Evolutionary conservation across 1,140 invertebrate genomes (phyloP).

Genomic region (Grapholita molesta): DNA sequence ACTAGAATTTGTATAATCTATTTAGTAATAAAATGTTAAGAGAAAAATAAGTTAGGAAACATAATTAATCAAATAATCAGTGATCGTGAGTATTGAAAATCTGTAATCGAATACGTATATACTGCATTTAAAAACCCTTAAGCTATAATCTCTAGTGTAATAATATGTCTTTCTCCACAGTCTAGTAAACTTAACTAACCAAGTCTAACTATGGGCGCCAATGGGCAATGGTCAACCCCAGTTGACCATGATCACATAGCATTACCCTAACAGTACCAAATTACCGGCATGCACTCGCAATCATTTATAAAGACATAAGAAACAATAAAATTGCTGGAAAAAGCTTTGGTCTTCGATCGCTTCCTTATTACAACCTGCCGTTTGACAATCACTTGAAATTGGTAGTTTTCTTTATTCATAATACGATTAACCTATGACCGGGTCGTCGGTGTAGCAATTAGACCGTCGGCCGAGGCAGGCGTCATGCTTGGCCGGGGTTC

Average conservation of each 20-base stretch:
- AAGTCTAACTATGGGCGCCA: background rate
- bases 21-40: background rate
- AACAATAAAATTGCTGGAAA: slow-evolving; percentile 33
- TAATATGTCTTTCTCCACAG: too few species aligned
- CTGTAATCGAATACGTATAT: too few species aligned
- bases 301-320: slow-evolving; percentile 12
- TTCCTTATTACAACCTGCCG: slow-evolving; percentile 28
- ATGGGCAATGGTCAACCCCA: background rate
- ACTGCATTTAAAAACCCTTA: too few species aligned
- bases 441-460: slow-evolving; percentile 50
- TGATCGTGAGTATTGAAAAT: too few species aligned
- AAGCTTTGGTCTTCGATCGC: slow-evolving; percentile 11
- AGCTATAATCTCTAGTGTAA: too few species aligned
- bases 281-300: slow-evolving; percentile 10
- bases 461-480: slow-evolving; percentile 41
- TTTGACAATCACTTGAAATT: slow-evolving; percentile 13
- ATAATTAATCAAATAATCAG: too few species aligned
- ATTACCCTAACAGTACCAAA: slow-evolving; percentile 6
- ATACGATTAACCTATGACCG: slow-evolving; percentile 45
- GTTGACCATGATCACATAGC: background rate
- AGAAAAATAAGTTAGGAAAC: too few species aligned
- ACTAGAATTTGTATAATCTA: background rate
- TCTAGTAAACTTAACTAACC: background rate
- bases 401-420: slow-evolving; percentile 6
- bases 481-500: slow-evolving; percentile 56